Percentiles rank a stretch among this genome's conserved stretches.
phyloP scores from a whole-genome alignment of 1,140 invertebrate species.

The Trichonephila inaurata region DNA sequence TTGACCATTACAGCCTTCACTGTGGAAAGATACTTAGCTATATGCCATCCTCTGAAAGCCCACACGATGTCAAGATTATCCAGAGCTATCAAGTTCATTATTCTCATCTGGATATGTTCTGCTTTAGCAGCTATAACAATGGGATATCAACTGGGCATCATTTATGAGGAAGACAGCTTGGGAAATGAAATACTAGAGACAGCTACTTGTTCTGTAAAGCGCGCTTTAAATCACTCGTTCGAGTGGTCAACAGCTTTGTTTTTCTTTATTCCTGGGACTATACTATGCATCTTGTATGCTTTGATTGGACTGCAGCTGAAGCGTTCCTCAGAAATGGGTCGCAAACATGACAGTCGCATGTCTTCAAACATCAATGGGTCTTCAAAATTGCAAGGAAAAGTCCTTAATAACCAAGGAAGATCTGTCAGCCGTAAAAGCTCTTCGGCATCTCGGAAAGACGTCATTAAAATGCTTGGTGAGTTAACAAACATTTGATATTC shows the following conservation, averaged over 20 bases:
- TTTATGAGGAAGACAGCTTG: constrained; percentile 63
- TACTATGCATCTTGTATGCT: constrained; percentile 91
- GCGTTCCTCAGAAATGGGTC: constrained; percentile 81
- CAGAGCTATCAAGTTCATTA: constrained; percentile 81
- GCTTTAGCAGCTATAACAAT: constrained; percentile 82
- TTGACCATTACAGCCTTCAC: constrained; percentile 96
- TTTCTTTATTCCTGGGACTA: constrained; percentile 91
- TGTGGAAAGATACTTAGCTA: constrained; percentile 95
- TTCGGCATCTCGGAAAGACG: constrained; percentile 79
- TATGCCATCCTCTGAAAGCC: constrained; percentile 91
- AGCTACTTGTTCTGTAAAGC: constrained; percentile 65
- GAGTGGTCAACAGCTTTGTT: constrained; percentile 91
- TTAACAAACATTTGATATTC: constrained; percentile 50
- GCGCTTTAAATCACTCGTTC: constrained; percentile 85
- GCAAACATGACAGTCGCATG: constrained; percentile 2
- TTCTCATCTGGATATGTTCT: constrained; percentile 81
- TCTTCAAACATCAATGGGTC: constrained; percentile 43
- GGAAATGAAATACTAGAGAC: constrained; percentile 77
- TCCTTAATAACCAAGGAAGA: constrained; percentile 36
- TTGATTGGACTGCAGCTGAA: constrained; percentile 89
- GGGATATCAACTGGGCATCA: constrained; percentile 81
- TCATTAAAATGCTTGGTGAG: constrained; percentile 87
- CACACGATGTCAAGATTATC: constrained; percentile 81
- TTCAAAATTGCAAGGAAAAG: constrained; percentile 33
- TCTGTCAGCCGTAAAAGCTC: constrained; percentile 52